Evolutionary conservation across 2,888 invertebrate species (phyloP).

Genomic region (Lamellibrachia columna): DNA sequence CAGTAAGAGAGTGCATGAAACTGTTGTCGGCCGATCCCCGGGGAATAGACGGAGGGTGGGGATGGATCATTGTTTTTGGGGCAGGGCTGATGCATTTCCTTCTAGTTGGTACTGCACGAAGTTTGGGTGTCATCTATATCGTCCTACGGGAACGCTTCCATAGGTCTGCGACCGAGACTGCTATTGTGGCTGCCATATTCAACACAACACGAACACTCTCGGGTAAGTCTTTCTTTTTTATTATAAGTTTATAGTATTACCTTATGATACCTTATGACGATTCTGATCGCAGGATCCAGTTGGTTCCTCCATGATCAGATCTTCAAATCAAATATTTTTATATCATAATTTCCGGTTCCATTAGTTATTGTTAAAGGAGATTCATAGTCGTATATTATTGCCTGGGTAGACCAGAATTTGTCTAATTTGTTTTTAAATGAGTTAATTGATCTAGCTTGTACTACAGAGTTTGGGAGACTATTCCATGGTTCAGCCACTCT

Average conservation of each 20-base stretch:
- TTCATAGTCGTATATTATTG: too few relatives aligned
- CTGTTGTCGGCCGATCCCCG: background rate
- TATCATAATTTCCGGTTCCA: too few relatives aligned
- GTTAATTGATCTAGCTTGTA: too few relatives aligned
- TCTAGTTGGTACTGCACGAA: slow-evolving; percentile 13
- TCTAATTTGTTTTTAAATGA: too few relatives aligned
- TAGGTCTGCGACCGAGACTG: slow-evolving; percentile 17
- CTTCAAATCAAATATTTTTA: too few relatives aligned
- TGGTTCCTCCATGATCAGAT: too few relatives aligned
- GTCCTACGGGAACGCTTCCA: slow-evolving; percentile 26
- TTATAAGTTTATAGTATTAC: background rate
- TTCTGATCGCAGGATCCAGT: too few relatives aligned
- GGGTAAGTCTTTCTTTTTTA: background rate
- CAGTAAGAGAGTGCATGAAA: background rate
- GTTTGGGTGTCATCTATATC: slow-evolving; percentile 23
- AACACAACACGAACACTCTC: slow-evolving; percentile 20
- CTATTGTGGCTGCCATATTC: slow-evolving; percentile 18
- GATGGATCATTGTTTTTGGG: slow-evolving; percentile 21
- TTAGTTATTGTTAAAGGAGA: too few relatives aligned
- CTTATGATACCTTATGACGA: background rate
- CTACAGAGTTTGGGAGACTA: too few relatives aligned
- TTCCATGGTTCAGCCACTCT: too few relatives aligned
- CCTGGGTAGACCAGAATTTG: too few relatives aligned
- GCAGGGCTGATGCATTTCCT: slow-evolving; percentile 22
- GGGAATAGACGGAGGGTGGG: slow-evolving; percentile 22